Conservation (phyloP, 2,888 invertebrate genomes). For the Xestia rhomboidea region DNA sequence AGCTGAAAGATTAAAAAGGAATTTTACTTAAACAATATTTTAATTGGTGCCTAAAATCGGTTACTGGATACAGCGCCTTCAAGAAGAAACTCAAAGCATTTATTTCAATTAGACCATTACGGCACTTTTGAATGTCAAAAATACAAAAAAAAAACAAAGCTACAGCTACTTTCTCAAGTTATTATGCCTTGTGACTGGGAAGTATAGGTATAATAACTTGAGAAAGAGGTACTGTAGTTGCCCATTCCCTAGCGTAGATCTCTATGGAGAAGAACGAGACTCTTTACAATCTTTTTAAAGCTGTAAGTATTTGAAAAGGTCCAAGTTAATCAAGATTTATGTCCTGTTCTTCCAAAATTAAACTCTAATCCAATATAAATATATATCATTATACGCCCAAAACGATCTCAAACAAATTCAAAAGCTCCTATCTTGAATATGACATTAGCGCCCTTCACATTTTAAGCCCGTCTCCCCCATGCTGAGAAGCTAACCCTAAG, state of each 20-base stretch:
- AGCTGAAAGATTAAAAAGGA: neutral
- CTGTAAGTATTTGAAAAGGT: neutral
- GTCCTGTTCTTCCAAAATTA: neutral
- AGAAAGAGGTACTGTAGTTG: too few relatives aligned
- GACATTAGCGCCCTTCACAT: conserved; percentile 62
- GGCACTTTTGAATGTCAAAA: too few relatives aligned
- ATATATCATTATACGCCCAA: neutral
- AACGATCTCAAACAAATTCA: conserved; percentile 23
- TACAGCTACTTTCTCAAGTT: too few relatives aligned
- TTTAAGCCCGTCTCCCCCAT: conserved; percentile 49
- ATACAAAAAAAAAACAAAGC: too few relatives aligned
- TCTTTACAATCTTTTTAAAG: neutral
- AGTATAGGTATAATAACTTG: too few relatives aligned
- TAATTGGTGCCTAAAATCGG: neutral
- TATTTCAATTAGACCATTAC: too few relatives aligned
- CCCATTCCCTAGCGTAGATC: too few relatives aligned
- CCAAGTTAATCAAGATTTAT: neutral
- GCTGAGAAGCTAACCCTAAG: conserved; percentile 58
- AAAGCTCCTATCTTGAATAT: conserved; percentile 57
- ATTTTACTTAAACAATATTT: neutral
- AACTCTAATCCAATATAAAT: neutral
- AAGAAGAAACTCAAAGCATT: too few relatives aligned
- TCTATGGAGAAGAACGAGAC: too few relatives aligned
- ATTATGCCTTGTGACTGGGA: too few relatives aligned
- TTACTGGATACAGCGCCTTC: neutral